Base-by-base conservation (phyloP, 2,113 vertebrate genomes). In the Actenoides hombroni region DNA sequence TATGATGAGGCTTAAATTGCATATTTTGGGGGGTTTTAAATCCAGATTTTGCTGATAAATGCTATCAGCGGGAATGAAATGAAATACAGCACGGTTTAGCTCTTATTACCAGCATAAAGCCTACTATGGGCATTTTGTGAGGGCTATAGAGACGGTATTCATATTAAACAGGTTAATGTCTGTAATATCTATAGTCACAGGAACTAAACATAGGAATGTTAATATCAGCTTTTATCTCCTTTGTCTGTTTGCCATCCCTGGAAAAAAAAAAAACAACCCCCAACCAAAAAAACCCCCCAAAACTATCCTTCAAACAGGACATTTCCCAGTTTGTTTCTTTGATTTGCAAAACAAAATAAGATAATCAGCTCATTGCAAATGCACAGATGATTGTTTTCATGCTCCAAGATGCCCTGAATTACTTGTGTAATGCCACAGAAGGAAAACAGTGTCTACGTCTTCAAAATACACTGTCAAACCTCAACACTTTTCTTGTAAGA, bases 31-130 rank as follows among this genome's bases (percentile, higher is more conserved):
- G 93, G 88, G 88, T 95, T 97, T 99, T 98, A 98, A 98, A 99
- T 99, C 98, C 98, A 98, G 98, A 99, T 99, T 98, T 99, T 98
- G 99, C 98, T 99, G 99, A 99, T 99, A 99, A 99, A 99, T 99
- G 98, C 99, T 99, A 99, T 99, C 99, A 99, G 99, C 99, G 0
- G 97, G 98, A 97, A 95, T 98, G 98, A 99, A 99, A 99, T 99
- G 96, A 99, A 99, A 99, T 99, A 98, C 98, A 98, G 95, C 98
- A 97, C 81, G 73, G 98, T 99, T 98, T 97, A 97, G 97, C 98
- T 99, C 98, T 97, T 98, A 97, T 99, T 98, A 98, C 98, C 95
- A 89, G 88, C 91, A 63, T 91, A 94, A 97, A 97, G 82, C 86
- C 83, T 73, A 53, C 81, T 93, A 86, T 95, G 84, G 79, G 80